A percentile compares a stretch with the other conserved stretches of the same genome.
These are phyloP conservation scores for Drosophila miranda DNA, from an alignment of 1,140 invertebrate species.

Conservation along the genomic window DNA sequence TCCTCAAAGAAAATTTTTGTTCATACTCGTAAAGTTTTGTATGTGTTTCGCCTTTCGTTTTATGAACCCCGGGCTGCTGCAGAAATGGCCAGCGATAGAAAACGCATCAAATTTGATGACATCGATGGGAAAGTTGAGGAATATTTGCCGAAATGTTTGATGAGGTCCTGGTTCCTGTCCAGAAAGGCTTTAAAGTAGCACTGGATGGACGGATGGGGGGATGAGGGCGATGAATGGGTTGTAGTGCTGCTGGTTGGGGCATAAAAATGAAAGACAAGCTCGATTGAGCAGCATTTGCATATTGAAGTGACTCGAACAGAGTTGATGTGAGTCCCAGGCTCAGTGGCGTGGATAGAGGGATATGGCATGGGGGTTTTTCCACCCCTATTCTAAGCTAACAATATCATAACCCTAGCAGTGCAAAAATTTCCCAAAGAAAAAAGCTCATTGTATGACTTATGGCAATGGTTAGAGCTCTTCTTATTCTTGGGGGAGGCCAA, in stretches of 20 bases:
- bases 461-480: conserved; percentile 11
- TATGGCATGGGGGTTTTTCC: background rate
- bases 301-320: conserved; percentile 67
- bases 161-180: conserved; percentile 5
- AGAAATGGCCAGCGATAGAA: conserved; percentile 76
- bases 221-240: background rate
- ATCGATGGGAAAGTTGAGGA: conserved; percentile 43
- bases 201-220: conserved; percentile 6
- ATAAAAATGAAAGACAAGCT: conserved; percentile 69
- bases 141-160: conserved; percentile 20
- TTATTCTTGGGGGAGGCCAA: conserved; percentile 2
- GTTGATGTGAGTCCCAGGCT: conserved; percentile 11
- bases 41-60: conserved; percentile 36
- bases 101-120: conserved; percentile 71
- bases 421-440: conserved; percentile 59
- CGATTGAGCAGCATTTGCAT: conserved; percentile 79
- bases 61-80: conserved; percentile 59
- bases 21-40: conserved; percentile 68
- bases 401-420: conserved; percentile 24
- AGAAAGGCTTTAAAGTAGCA: conserved; percentile 52
- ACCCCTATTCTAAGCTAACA: background rate
- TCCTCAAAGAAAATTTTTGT: conserved; percentile 32
- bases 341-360: too few species aligned
- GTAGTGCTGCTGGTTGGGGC: conserved; percentile 15
- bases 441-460: conserved; percentile 77